Conservation (phyloP, 2,888 invertebrate species). For the Rotaria macrura region DNA sequence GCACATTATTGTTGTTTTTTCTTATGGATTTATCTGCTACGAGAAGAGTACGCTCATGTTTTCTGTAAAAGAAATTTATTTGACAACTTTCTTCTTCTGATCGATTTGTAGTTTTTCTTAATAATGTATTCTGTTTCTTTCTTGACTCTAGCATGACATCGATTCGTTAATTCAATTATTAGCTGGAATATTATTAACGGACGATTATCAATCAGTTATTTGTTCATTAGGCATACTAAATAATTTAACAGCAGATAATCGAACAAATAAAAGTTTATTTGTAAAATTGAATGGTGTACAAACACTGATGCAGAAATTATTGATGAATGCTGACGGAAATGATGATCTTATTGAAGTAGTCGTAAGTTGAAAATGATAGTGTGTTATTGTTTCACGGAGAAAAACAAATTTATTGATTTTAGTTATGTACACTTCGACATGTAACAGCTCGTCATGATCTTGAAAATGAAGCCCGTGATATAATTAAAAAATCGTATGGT, state of each 20-base stretch:
- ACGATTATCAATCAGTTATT: background rate
- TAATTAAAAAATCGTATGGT: background rate
- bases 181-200: background rate
- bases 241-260: constrained; percentile 16
- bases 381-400: no score
- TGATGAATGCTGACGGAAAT: background rate
- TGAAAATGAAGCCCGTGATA: background rate
- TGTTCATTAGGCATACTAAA: background rate
- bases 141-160: background rate
- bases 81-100: no score
- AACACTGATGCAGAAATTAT: background rate
- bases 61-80: no score
- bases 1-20: no score
- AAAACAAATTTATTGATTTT: no score
- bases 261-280: constrained; percentile 1
- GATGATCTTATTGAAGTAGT: background rate
- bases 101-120: no score
- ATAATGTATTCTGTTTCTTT: no score
- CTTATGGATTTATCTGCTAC: no score
- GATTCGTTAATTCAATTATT: constrained; percentile 7
- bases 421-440: constrained; percentile 18
- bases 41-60: no score
- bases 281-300: constrained; percentile 4
- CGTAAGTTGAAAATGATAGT: background rate
- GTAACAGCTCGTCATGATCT: background rate